Conservation (phyloP, 2,888 invertebrate species). For the Pecten maximus region DNA sequence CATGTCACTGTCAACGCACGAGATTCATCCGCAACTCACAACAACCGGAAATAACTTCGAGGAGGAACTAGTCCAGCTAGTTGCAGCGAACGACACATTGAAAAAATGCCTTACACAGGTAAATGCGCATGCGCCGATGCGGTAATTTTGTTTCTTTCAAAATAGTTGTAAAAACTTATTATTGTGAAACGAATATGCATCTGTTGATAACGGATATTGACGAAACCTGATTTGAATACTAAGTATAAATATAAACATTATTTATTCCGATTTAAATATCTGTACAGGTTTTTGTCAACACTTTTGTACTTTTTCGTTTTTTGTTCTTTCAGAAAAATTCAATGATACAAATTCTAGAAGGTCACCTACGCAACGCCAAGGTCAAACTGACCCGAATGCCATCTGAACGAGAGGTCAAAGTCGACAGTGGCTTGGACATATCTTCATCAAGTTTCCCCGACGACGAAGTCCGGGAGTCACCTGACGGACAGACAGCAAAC, state of each 20-base stretch:
- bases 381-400: constrained; percentile 64
- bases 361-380: constrained; percentile 67
- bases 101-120: constrained; percentile 73
- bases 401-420: constrained; percentile 55
- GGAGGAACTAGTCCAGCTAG: constrained; percentile 70
- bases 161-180: neutral
- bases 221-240: neutral
- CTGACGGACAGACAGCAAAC: neutral
- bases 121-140: constrained; percentile 31
- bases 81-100: constrained; percentile 71
- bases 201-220: neutral
- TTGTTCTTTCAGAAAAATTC: constrained; percentile 70
- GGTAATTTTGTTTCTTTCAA: neutral
- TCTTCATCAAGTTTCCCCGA: constrained; percentile 53
- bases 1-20: constrained; percentile 58
- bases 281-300: neutral
- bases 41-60: constrained; percentile 57
- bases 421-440: constrained; percentile 67
- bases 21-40: constrained; percentile 47
- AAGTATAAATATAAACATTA: too few species aligned
- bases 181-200: neutral
- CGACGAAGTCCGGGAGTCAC: constrained; percentile 36
- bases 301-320: neutral
- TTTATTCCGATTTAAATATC: too few species aligned
- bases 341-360: constrained; percentile 67